These are phyloP conservation scores for Engystomops pustulosus DNA, from an alignment of 2,113 vertebrate species.

Conservation along the genomic window DNA sequence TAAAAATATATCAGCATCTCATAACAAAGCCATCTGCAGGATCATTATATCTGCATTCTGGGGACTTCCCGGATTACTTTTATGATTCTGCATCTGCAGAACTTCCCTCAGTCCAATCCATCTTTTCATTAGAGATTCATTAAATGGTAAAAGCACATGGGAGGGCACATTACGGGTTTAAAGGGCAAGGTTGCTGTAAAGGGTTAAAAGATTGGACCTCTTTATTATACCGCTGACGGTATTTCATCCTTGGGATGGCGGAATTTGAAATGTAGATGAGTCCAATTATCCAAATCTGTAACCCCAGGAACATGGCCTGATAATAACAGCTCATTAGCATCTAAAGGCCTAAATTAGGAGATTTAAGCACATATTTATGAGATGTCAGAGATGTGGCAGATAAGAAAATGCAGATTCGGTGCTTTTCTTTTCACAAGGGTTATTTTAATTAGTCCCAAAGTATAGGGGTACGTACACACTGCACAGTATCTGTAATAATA, in stretches of 20 bases:
- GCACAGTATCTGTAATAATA: too few species aligned
- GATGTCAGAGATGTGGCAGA: neutral
- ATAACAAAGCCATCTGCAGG: conserved; percentile 45
- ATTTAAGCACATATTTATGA: neutral
- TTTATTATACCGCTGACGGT: neutral
- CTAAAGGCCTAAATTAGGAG: neutral
- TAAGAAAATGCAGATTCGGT: neutral
- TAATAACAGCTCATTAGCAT: neutral
- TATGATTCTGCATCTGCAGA: conserved; percentile 15
- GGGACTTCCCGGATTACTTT: neutral
- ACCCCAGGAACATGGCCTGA: neutral
- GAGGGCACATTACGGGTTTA: neutral
- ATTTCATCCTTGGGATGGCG: conserved; percentile 2
- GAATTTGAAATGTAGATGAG: conserved; percentile 6
- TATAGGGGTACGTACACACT: too few species aligned
- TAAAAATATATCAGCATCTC: conserved; percentile 41
- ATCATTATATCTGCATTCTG: neutral
- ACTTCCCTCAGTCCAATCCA: neutral
- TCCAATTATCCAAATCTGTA: neutral
- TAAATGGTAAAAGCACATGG: neutral
- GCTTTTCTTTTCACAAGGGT: too few species aligned
- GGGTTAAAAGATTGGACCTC: neutral
- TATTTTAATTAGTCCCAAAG: too few species aligned
- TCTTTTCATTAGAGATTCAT: neutral
- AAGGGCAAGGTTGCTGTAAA: neutral